A percentile compares a stretch with the other conserved stretches of the same genome.
Conservation (phyloP, 1,140 invertebrate genomes). For the Aricia agestis region DNA sequence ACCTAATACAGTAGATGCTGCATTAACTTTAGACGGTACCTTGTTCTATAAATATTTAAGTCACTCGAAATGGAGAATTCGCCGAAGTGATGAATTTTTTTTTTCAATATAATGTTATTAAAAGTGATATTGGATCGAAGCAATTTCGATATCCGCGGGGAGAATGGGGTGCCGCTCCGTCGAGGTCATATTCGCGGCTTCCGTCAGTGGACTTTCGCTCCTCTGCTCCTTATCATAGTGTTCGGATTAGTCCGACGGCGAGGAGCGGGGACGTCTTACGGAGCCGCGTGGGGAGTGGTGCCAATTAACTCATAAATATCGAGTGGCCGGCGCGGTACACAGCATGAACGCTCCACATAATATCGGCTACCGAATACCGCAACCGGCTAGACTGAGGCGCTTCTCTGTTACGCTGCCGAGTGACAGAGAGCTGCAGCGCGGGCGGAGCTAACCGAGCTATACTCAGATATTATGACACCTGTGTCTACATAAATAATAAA, state of each 20-base stretch:
- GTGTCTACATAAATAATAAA: neutral
- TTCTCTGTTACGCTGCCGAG: neutral
- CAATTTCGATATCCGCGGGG: neutral
- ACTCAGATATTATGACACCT: neutral
- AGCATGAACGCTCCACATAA: neutral
- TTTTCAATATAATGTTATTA: neutral
- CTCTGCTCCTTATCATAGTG: neutral
- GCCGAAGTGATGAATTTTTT: neutral
- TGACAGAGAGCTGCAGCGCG: neutral
- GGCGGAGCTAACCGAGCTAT: neutral
- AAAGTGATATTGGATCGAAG: neutral
- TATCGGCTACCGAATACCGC: neutral
- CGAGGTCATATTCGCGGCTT: neutral
- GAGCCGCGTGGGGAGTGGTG: neutral
- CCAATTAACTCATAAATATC: conserved; percentile 14
- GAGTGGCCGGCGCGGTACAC: neutral
- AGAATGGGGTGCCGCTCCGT: neutral
- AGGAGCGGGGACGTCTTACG: neutral
- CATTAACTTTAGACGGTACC: neutral
- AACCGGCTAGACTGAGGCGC: neutral
- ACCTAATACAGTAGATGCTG: neutral
- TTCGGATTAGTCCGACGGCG: neutral
- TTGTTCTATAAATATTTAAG: neutral
- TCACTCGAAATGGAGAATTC: neutral
- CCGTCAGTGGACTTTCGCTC: neutral